Conservation (phyloP, 2,113 vertebrate genomes). For the Eonycteris spelaea region DNA sequence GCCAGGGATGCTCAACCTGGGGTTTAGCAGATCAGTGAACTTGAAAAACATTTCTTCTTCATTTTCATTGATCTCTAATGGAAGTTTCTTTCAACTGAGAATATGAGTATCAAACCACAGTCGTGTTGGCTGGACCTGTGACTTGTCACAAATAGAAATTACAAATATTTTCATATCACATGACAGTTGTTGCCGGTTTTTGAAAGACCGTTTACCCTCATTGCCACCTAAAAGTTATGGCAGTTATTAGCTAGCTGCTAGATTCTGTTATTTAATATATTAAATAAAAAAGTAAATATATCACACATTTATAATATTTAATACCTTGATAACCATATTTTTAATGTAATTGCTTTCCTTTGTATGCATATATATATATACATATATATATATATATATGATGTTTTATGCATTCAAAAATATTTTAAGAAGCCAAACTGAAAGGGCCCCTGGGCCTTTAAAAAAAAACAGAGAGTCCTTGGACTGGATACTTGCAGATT, state of each 20-base stretch:
- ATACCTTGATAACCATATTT: constrained; percentile 13
- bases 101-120: background rate
- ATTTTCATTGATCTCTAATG: constrained; percentile 18
- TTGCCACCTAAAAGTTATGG: background rate
- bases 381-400: too few relatives aligned
- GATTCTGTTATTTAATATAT: constrained; percentile 8
- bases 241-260: background rate
- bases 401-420: background rate
- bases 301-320: background rate
- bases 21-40: background rate
- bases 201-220: background rate
- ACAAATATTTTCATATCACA: constrained; percentile 4
- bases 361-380: background rate
- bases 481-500: background rate
- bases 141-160: background rate
- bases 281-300: background rate
- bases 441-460: background rate
- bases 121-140: background rate
- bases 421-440: background rate
- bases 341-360: background rate
- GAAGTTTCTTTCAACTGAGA: background rate
- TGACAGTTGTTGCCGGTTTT: background rate
- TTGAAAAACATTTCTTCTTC: background rate
- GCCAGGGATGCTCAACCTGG: constrained; percentile 3
- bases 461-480: background rate